Conservation (phyloP, 2,113 vertebrate species). For the Tenrec ecaudatus region DNA sequence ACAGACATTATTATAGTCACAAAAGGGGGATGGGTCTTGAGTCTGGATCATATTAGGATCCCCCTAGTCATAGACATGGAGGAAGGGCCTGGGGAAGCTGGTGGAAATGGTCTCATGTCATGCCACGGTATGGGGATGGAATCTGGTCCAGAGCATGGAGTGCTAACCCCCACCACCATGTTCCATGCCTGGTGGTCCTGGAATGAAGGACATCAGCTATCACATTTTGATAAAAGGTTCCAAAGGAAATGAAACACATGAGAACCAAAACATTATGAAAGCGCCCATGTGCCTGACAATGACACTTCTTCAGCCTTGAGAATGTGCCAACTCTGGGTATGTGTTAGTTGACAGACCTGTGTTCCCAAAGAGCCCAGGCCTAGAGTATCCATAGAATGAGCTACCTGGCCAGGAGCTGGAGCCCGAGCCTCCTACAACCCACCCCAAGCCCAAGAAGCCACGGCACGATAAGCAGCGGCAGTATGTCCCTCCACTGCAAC, state of each 20-base stretch:
- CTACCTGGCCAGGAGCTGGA: neutral
- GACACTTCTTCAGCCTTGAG: neutral
- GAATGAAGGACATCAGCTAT: neutral
- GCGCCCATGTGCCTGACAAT: no score
- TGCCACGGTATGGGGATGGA: neutral
- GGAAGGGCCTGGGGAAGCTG: neutral
- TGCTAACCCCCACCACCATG: neutral
- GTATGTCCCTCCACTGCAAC: no score
- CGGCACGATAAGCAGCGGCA: neutral
- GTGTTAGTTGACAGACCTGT: neutral
- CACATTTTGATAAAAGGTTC: neutral
- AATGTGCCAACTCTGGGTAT: neutral
- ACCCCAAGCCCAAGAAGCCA: neutral
- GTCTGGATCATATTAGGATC: neutral
- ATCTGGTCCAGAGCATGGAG: no score
- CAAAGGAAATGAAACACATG: neutral
- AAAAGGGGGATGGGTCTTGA: neutral
- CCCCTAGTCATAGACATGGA: neutral
- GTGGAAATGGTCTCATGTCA: rapidly evolving
- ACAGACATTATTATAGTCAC: neutral
- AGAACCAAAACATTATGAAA: neutral
- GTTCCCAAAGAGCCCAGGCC: neutral
- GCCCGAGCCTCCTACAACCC: neutral
- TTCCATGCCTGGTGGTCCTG: neutral
- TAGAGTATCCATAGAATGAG: neutral